A percentile compares a stretch with the other conserved stretches of the same genome.
Conservation (phyloP, 2,797 vertebrate species). For the Novumbra hubbsi region DNA sequence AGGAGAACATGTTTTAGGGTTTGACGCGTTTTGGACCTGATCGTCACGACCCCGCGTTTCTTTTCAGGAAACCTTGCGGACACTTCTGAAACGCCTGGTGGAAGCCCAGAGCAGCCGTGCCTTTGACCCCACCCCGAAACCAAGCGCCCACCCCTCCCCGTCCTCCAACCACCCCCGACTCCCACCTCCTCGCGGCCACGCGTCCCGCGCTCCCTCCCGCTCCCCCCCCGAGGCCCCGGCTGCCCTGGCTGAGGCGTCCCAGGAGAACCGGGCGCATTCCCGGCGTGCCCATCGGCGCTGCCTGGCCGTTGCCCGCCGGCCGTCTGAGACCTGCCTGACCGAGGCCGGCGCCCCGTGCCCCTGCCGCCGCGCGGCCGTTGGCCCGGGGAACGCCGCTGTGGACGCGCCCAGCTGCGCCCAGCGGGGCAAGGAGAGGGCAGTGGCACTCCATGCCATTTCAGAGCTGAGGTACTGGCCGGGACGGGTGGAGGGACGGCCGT, state of each 20-base stretch:
- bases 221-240: background rate
- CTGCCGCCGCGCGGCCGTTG: background rate
- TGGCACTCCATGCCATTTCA: conserved; percentile 8
- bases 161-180: no score
- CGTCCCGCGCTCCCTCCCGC: background rate
- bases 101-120: conserved; percentile 13
- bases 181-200: background rate
- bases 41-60: background rate
- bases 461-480: conserved; percentile 22
- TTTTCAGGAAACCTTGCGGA: conserved; percentile 25
- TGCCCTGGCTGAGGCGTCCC: background rate
- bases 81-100: conserved; percentile 22
- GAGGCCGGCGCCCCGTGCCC: background rate
- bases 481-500: background rate
- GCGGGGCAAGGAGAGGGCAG: conserved; percentile 13
- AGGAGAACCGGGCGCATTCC: background rate
- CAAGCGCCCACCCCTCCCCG: background rate
- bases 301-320: conserved; percentile 7
- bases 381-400: background rate
- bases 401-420: conserved; percentile 23
- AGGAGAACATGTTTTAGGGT: background rate
- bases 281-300: background rate
- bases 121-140: background rate
- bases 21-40: background rate
- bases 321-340: conserved; percentile 23